Evolutionary conservation across 2,113 vertebrate genomes (phyloP), one percentile per base, ranked within the genome.

Genomic region (Phalacrocorax carbo): DNA sequence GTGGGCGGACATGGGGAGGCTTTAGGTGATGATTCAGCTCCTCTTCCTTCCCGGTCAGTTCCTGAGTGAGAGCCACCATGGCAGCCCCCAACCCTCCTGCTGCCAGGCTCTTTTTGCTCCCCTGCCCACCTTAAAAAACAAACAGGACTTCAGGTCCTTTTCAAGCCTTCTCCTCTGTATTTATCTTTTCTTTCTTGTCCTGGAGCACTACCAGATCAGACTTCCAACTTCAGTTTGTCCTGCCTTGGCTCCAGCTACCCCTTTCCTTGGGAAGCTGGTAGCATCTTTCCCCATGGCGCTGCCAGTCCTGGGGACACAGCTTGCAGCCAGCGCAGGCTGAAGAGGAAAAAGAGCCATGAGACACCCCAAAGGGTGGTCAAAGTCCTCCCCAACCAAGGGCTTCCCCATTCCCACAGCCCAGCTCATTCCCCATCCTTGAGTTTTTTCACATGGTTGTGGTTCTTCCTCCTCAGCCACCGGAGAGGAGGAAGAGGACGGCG

Each of bases 351-450:
- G 60, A 73, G 9, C 27, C 29, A 4, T 48, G 42, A 78, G 48
- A 48, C 2, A 3, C 8, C 44, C 19, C 0, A 0, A 60, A 48
- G 38, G 3, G 27, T n/a, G 10, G 1, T 64, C 17, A 23, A 60
- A 34, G 36, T 48, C 48, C 75, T 79, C 34, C 38, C 49, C 21
- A 40, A 68, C 27, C 13, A 2, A 78, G 40, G 46, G 16, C 10
- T 55, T 77, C 18, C 38, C 15, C 15, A 58, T 42, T 42, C 57
- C n/a, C 64, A 29, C 13, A 7, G 2, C 2, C 27, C 0, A 0
- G 4, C 26, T 66, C 32, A 27, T 62, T 79, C 25, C 18, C 34
- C 29, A 20, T 36, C 42, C 15, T 21, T 46, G 49, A 40, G 13
- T 23, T 22, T 72, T 78, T 78, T 38, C 48, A 30, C 23, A 13